Conservation (phyloP, 2,113 vertebrate species). For the Apaloderma vittatum region DNA sequence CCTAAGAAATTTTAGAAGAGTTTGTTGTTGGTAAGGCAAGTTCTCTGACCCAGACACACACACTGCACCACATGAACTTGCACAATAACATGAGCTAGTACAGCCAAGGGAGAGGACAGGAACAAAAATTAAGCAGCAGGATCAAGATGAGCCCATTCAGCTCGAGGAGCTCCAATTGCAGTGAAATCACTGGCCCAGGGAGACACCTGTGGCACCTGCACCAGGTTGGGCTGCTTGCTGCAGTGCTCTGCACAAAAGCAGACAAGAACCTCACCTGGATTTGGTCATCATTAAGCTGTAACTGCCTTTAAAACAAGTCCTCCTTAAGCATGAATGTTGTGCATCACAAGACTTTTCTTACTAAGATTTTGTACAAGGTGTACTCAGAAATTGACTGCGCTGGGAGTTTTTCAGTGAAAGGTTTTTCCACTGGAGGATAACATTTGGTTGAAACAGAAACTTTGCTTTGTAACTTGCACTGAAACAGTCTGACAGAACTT, state of each 20-base stretch:
- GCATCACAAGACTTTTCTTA: not conserved
- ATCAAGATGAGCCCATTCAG: not conserved
- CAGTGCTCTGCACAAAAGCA: not conserved
- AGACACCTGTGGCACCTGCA: not conserved
- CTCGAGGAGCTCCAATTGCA: not conserved
- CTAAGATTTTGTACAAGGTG: not conserved
- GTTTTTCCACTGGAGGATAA: constrained; percentile 13
- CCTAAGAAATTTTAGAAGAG: no score
- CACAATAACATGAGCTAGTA: not conserved
- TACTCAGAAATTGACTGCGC: constrained; percentile 5
- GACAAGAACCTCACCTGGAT: not conserved
- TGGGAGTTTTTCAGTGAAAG: constrained; percentile 35
- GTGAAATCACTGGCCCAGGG: accelerated
- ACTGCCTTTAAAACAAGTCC: not conserved
- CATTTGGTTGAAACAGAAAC: not conserved
- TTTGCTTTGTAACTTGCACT: constrained; percentile 4
- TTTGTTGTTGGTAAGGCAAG: not conserved
- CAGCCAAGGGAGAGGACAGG: not conserved
- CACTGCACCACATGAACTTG: not conserved
- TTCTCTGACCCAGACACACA: not conserved
- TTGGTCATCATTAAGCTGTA: not conserved
- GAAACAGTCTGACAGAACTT: not conserved
- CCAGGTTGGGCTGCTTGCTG: not conserved
- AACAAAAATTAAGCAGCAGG: not conserved
- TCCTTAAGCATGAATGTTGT: not conserved